Base-by-base conservation (phyloP, 1,140 invertebrate genomes). In the Dendrolimus punctatus region DNA sequence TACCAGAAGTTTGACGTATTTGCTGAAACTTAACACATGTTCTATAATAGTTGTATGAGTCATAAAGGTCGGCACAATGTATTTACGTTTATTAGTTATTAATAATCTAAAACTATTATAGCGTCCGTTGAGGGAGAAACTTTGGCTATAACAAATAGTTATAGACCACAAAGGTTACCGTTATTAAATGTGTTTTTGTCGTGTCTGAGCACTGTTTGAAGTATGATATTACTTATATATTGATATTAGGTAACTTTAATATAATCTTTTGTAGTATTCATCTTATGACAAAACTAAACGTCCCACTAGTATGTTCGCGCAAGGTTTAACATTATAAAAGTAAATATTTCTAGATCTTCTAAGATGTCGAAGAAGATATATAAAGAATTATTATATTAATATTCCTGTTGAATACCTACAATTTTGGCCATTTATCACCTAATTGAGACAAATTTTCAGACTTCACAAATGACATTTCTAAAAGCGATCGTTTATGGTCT, bases 91-190 rank as follows among this genome's bases (percentile, higher is more conserved):
- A 60, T 62, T 48, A 55, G 51, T 55, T 62, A 58, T 64, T 60
- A 58, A 62, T 57, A 53, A 64, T 64, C 46, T 55, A 63, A 50
- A 50, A 57, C 55, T 49, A 46, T 57, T 53, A 53, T 39, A 48
- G 56, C 50, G 42, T 58, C 57, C 51, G 53, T 57, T 57, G 45
- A 46, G 60, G 51, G 51, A 7, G 49, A 70, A 73, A 75, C 47
- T 75, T 75, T 53, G 49, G 43, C 56, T 53, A 68, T 75, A 62
- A 68, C 60, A 23, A 23, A 23, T 23, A 46, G 59, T 55, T 60
- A 58, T 51, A 37, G 38, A 41, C 40, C 48, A 53, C 60, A 58
- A 63, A 63, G 53, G 48, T 53, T 51, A 46, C 7, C 40, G 45
- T 23, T 23, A 23, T 23, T 54, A 60, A 51, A 64, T 57, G 62